Percentiles rank a stretch among this genome's conserved stretches.
Evolutionary conservation across 2,888 invertebrate genomes (phyloP).

Genomic region (Endomychus coccineus): DNA sequence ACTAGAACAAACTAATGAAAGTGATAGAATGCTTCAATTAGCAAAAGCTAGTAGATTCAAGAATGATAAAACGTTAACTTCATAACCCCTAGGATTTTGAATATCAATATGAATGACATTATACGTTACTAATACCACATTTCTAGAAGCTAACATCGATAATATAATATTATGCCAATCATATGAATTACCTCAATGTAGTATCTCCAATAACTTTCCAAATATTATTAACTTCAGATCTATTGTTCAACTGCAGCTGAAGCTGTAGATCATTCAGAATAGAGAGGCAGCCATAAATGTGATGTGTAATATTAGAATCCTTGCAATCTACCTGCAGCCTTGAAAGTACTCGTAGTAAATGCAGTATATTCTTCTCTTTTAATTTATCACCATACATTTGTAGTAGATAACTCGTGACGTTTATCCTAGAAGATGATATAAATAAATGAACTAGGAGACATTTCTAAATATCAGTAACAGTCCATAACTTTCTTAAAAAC

Average conservation of each 20-base stretch:
- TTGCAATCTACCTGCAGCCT: constrained; percentile 35
- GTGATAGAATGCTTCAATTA: too few species aligned
- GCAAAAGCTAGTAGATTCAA: too few species aligned
- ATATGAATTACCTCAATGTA: constrained; percentile 37
- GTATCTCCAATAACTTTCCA: constrained; percentile 42
- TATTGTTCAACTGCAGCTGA: constrained; percentile 17
- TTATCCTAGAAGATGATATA: constrained; percentile 36
- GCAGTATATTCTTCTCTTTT: constrained; percentile 34
- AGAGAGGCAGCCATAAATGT: constrained; percentile 36
- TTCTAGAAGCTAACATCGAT: too few species aligned
- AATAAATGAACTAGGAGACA: too few species aligned
- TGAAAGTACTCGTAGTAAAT: constrained; percentile 40
- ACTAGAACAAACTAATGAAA: too few species aligned
- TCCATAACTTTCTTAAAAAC: too few species aligned
- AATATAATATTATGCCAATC: too few species aligned
- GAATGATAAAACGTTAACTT: too few species aligned
- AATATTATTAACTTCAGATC: constrained; percentile 27
- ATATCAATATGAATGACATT: too few species aligned
- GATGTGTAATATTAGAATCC: constrained; percentile 34
- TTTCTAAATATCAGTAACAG: too few species aligned
- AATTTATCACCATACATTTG: constrained; percentile 42
- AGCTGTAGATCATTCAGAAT: constrained; percentile 27
- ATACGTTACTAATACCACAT: too few species aligned
- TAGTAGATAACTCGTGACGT: constrained; percentile 38
- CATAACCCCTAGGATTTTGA: too few species aligned